These are phyloP conservation scores for Drosophila sordidapex DNA, from an alignment of 2,888 invertebrate species.

Conservation along the genomic window DNA sequence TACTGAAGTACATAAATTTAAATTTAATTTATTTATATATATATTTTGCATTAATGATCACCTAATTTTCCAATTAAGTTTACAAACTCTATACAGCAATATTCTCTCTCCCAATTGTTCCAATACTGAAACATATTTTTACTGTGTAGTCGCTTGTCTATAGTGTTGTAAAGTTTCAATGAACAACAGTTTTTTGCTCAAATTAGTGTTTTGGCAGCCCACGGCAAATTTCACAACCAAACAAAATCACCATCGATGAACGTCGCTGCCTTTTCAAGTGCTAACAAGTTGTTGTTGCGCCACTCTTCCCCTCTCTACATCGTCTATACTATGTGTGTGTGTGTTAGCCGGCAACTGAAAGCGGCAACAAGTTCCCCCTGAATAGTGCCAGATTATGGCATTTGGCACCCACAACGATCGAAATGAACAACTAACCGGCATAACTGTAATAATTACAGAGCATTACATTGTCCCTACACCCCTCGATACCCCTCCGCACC, in stretches of 20 bases:
- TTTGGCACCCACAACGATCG: constrained; percentile 68
- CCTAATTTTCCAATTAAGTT: neutral
- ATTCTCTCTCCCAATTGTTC: neutral
- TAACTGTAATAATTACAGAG: constrained; percentile 81
- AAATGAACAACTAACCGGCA: constrained; percentile 36
- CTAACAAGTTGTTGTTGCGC: constrained; percentile 58
- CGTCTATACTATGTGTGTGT: neutral
- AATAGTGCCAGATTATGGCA: constrained; percentile 45
- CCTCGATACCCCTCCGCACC: neutral
- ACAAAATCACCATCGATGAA: constrained; percentile 31
- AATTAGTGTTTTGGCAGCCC: constrained; percentile 47
- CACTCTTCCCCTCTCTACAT: neutral
- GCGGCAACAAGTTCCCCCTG: constrained; percentile 34
- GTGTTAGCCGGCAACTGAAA: constrained; percentile 23
- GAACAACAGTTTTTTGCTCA: constrained; percentile 34
- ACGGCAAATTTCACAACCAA: constrained; percentile 73
- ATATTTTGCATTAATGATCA: neutral
- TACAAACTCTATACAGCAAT: neutral
- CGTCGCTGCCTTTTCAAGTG: constrained; percentile 62
- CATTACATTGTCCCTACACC: neutral
- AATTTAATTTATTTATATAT: neutral
- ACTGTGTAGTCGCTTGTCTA: neutral
- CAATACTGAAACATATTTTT: neutral
- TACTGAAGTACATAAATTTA: too few relatives aligned
- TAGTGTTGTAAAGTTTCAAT: constrained; percentile 65